Evolutionary conservation across 2,888 invertebrate species (phyloP), one percentile per base, ranked within the genome.

Genomic region (Pandemis cinnamomeana): DNA sequence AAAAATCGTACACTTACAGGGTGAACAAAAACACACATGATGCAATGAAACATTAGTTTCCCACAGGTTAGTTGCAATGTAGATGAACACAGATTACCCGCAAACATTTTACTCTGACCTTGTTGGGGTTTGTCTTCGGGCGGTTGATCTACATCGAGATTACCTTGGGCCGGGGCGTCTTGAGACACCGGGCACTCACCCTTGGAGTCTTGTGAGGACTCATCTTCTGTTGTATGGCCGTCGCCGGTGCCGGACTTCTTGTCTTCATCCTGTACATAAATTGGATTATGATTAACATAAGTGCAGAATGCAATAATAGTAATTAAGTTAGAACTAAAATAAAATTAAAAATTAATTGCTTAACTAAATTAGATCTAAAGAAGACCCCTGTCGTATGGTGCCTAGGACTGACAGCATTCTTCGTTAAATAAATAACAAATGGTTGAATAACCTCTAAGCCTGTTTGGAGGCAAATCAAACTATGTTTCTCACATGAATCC

Each of bases 181-280:
- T 78, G 74, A 80, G 78, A 79, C 71, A 80, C 76, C 78, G 77
- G 81, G 69, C 84, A 93, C 90, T 93, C 91, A 91, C 93, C 94
- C 90, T 94, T 94, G 44, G 94, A 94, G 87, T 94, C 94, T 86
- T 94, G 94, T 20, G 94, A 94, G 66, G 94, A 94, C 81, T 94
- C 94, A 76, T 94, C 94, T 85, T 94, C 94, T 76, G 94, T 94
- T 2, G 94, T 91, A 74, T 93, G 93, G 7, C 93, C 93, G 7
- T 93, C 94, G 0, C 92, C 93, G 48, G 91, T 87, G 7, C 86
- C 88, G 2, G 93, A 93, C 83, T 94, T 94, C 87, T 94, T 94
- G 85, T 94, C 94, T 87, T 94, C 94, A 92, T 94, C 94, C 94
- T 94, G 83, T 10, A 71, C 66, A 78, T n/a, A 67, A 53, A 55